Percentiles rank a stretch among this genome's conserved stretches.
Conservation (phyloP, 23 tunicate genomes). For the Styela clava region DNA sequence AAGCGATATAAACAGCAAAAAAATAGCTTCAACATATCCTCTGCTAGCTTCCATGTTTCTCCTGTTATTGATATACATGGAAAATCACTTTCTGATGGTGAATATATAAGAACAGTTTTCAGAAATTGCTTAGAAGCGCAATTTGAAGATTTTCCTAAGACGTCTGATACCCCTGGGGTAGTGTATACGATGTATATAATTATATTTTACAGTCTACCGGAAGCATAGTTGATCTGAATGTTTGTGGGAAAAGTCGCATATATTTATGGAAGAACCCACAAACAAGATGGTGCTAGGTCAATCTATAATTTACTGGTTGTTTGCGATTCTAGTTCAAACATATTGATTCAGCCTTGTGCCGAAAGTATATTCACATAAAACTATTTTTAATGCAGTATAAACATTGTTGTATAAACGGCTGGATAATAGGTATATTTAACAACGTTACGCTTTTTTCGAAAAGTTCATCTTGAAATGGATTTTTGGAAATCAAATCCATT, state of each 20-base stretch:
- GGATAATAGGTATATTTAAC: no score
- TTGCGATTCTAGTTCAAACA: no score
- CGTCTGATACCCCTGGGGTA: no score
- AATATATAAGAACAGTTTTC: slow-evolving; percentile 31
- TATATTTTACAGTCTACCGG: neutral
- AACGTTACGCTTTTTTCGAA: no score
- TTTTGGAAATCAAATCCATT: no score
- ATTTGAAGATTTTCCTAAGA: slow-evolving; percentile 49
- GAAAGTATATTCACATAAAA: no score
- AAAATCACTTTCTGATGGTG: slow-evolving; percentile 57
- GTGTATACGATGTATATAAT: no score
- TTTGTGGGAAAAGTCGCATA: neutral
- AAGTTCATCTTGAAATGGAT: no score
- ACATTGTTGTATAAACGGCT: no score
- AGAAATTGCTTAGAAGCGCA: slow-evolving; percentile 27
- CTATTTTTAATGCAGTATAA: no score
- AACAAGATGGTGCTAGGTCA: neutral
- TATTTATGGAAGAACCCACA: neutral
- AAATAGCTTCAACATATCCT: slow-evolving; percentile 8
- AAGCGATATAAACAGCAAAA: slow-evolving; percentile 27
- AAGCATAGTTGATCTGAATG: neutral
- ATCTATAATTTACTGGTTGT: no score
- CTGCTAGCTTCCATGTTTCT: slow-evolving; percentile 1
- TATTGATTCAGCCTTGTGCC: no score
- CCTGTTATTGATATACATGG: slow-evolving; percentile 49